Percentiles rank a stretch among this genome's conserved stretches.
These are phyloP conservation scores for Callospermophilus lateralis DNA, from an alignment of 2,113 vertebrate species.

Conservation along the genomic window DNA sequence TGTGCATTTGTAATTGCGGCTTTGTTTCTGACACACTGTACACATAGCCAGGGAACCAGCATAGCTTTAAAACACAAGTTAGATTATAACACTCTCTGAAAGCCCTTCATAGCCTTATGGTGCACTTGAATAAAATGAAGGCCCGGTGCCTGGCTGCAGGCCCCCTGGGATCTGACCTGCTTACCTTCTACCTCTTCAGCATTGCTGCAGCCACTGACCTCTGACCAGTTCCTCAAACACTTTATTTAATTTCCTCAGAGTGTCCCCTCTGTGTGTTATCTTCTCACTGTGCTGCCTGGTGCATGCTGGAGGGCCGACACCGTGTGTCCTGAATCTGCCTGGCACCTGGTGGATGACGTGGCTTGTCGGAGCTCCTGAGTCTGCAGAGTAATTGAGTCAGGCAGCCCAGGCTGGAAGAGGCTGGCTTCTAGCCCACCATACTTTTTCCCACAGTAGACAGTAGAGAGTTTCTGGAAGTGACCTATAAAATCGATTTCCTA, in stretches of 20 bases:
- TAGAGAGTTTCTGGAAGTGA: background rate
- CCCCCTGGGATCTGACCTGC: background rate
- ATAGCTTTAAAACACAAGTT: background rate
- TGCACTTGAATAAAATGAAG: background rate
- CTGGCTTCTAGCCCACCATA: too few relatives aligned
- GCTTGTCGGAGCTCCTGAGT: background rate
- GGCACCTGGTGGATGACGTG: accelerated
- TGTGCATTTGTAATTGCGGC: background rate
- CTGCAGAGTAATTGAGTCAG: background rate
- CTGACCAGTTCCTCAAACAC: background rate
- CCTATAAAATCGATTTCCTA: background rate
- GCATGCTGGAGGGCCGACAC: background rate
- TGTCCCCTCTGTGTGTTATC: background rate
- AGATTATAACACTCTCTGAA: background rate
- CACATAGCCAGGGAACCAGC: too few relatives aligned
- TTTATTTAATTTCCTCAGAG: background rate
- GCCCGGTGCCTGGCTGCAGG: background rate
- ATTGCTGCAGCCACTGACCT: background rate
- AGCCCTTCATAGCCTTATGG: background rate
- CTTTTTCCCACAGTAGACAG: background rate
- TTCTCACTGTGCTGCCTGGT: background rate
- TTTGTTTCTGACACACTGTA: background rate
- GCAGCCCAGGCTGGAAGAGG: background rate
- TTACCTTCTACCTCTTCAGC: background rate
- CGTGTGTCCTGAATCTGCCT: background rate